Conservation (phyloP, 2,888 invertebrate species). For the Meteorus colon region DNA sequence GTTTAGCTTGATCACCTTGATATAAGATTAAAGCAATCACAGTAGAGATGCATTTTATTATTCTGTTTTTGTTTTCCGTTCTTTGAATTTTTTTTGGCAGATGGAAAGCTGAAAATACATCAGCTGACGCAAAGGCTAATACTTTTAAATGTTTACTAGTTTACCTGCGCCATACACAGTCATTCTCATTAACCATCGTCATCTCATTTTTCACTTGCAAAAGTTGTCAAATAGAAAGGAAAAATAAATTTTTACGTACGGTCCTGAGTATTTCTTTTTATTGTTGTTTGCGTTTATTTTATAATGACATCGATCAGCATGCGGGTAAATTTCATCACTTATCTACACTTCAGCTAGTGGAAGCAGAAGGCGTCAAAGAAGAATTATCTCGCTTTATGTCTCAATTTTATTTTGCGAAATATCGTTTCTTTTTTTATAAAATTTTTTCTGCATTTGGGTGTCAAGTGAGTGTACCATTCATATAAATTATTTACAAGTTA, state of each 20-base stretch:
- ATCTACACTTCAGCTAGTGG: not conserved
- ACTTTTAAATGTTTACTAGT: conserved; percentile 55
- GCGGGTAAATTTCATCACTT: not conserved
- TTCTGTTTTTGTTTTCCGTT: not conserved
- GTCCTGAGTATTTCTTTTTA: conserved; percentile 23
- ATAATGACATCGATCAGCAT: not conserved
- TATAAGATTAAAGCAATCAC: conserved; percentile 67
- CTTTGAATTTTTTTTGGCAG: conserved; percentile 41
- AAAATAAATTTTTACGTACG: not conserved
- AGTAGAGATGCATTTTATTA: conserved; percentile 60
- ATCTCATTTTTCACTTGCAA: conserved; percentile 13
- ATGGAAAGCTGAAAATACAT: conserved; percentile 58
- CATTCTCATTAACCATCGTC: conserved; percentile 57
- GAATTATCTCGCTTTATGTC: not conserved
- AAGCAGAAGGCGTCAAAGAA: not conserved
- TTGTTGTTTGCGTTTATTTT: conserved; percentile 19
- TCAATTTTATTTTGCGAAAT: conserved; percentile 18
- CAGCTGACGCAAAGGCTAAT: conserved; percentile 50
- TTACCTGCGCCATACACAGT: conserved; percentile 54
- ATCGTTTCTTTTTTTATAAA: conserved; percentile 4
- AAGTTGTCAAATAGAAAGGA: not conserved
- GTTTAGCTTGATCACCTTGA: conserved; percentile 53
- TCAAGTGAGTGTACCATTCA: conserved; percentile 16
- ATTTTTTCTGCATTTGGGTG: not conserved
- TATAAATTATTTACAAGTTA: conserved; percentile 31